phyloP scores from a whole-genome alignment of 2,797 vertebrate genomes.

The Argya squamiceps region DNA sequence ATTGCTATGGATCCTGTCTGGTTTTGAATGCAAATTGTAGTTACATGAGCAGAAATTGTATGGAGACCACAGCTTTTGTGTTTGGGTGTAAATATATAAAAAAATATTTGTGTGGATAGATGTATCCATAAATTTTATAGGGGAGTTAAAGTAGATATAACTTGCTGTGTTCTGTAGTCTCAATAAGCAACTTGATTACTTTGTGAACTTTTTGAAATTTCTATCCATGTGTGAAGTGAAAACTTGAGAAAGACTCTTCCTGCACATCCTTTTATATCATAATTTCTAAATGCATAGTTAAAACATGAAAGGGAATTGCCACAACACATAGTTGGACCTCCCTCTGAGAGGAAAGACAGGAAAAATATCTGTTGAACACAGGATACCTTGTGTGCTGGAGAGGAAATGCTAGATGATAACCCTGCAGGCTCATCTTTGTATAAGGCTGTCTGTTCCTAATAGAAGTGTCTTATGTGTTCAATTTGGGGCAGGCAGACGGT shows the following conservation, averaged over 20 bases:
- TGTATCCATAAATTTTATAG: not conserved
- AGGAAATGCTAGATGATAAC: not conserved
- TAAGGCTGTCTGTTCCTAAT: not conserved
- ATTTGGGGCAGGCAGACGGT: not conserved
- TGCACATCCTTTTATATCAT: not conserved
- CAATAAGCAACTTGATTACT: not conserved
- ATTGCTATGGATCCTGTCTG: not conserved
- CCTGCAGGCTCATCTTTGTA: not conserved
- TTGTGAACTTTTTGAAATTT: not conserved
- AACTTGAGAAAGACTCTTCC: not conserved
- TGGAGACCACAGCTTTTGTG: not conserved
- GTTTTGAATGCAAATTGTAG: not conserved
- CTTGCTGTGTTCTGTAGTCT: not conserved
- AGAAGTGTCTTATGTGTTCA: not conserved
- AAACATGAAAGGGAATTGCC: not conserved
- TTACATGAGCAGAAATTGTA: not conserved
- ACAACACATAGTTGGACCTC: not conserved
- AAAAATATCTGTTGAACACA: not conserved
- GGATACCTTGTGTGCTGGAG: not conserved
- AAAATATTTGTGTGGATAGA: not conserved
- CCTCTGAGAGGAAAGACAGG: not conserved
- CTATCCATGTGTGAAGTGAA: not conserved
- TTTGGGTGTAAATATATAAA: not conserved
- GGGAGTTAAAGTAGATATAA: not conserved
- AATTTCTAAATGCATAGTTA: not conserved